Evolutionary conservation across 2,888 invertebrate species (phyloP), one percentile per base, ranked within the genome.

Genomic region (Macaria notata): DNA sequence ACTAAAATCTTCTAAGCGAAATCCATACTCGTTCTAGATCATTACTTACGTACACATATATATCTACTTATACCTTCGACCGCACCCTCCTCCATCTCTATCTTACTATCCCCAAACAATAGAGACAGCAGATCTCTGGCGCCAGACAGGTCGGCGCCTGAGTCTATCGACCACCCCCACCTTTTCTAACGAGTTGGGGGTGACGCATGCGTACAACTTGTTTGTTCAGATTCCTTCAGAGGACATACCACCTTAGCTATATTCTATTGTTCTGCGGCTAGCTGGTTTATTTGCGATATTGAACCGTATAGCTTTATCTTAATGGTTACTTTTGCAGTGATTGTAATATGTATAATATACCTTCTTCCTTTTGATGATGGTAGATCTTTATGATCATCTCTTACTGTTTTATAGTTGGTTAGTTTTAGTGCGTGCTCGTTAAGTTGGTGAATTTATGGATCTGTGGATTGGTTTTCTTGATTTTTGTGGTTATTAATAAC

Each of bases 71-170:
- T 36, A 19, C 46, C 29, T 45, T 3, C 46, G 39, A 56, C 61
- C 53, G 53, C 61, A 53, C 58, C 61, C 53, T 41, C 19, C 41
- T 56, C 38, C 31, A 54, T 61, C 52, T 49, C 54, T 36, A 7
- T 54, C 36, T 56, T 44, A 30, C 49, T 36, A 45, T 9, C 31
- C 29, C 9, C 58, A 61, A 41, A 49, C 6, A 59, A 66, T 46
- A 45, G 67, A 65, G 70, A 69, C 53, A 55, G 62, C 56, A 30
- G 46, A 58, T 49, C 62, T 68, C 64, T 68, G 84, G 83, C 83
- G 83, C 84, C 87, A 89, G 88, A 89, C 88, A 72, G 41, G 65
- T 59, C 87, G 89, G 88, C 89, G 89, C 89, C 88, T 66, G 89
- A 88, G 88, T 88, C 51, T 76, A 86, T 87, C 80, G 88, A 87